phyloP scores from a whole-genome alignment of 2,797 vertebrate species.

The Tiaroga cobitis region DNA sequence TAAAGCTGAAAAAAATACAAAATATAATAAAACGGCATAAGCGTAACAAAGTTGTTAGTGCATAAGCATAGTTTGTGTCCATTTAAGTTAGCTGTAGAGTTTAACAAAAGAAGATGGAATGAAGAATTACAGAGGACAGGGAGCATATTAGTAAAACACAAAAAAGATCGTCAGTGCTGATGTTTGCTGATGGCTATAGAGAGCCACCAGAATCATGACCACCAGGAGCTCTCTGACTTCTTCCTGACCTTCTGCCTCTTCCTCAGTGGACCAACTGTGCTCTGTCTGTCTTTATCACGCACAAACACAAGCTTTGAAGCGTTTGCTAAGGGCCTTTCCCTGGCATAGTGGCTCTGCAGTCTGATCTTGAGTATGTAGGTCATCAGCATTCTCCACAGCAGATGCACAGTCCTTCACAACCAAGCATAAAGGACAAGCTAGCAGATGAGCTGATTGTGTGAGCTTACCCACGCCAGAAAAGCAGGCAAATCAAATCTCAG shows the following conservation, averaged over 20 bases:
- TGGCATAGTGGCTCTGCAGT: constrained; percentile 67
- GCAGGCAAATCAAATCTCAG: not conserved
- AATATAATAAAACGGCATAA: not conserved
- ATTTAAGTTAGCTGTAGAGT: not conserved
- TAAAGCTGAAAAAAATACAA: not conserved
- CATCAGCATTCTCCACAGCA: constrained; percentile 74
- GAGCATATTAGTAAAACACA: not conserved
- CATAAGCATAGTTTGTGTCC: not conserved
- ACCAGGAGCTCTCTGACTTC: constrained; percentile 48
- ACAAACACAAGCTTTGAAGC: constrained; percentile 43
- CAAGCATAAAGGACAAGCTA: constrained; percentile 79
- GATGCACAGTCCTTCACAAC: constrained; percentile 71
- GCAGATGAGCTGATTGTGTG: constrained; percentile 65
- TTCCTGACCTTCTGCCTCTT: constrained; percentile 53
- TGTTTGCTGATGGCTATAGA: not conserved
- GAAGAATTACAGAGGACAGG: too few species aligned
- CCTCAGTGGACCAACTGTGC: constrained; percentile 54
- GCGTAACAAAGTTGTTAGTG: not conserved
- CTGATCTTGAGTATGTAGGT: constrained; percentile 76
- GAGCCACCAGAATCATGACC: constrained; percentile 12
- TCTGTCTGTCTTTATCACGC: constrained; percentile 45
- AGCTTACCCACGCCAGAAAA: constrained; percentile 56
- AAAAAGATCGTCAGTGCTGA: not conserved
- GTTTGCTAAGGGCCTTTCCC: constrained; percentile 43
- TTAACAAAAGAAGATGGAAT: too few species aligned